A percentile compares a stretch with the other conserved stretches of the same genome.
Evolutionary conservation across 2,797 vertebrate species (phyloP).

Genomic region (Orientallactaga sibirica): DNA sequence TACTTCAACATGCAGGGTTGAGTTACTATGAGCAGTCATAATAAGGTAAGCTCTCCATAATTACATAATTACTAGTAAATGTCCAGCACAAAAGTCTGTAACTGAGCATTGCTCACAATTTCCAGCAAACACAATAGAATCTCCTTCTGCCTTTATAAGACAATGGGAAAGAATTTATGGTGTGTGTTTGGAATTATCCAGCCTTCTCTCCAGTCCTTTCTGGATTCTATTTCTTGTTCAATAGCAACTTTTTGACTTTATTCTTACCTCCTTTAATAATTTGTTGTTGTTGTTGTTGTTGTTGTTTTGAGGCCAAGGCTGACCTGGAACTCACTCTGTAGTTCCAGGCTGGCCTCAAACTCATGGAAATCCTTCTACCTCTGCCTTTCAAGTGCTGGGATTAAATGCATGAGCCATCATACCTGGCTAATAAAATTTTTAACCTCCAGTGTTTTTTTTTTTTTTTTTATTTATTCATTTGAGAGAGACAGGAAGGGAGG

Average conservation of each 20-base stretch:
- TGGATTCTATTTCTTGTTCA: background rate
- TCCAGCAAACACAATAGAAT: background rate
- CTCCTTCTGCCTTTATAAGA: background rate
- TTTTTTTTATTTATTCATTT: too few species aligned
- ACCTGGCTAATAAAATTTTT: too few species aligned
- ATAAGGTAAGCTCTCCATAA: background rate
- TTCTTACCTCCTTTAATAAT: conserved; percentile 33
- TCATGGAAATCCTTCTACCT: too few species aligned
- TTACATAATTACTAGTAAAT: background rate
- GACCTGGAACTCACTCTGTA: too few species aligned
- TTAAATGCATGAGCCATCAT: too few species aligned
- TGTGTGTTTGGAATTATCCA: background rate
- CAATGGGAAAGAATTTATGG: background rate
- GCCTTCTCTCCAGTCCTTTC: background rate
- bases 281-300: background rate
- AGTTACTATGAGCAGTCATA: background rate
- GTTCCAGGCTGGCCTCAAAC: too few species aligned
- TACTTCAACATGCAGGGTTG: background rate
- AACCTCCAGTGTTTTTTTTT: too few species aligned
- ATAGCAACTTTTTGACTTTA: background rate
- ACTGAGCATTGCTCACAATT: background rate
- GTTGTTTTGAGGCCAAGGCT: too few species aligned
- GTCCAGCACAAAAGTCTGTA: background rate
- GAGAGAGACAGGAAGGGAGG: too few species aligned
- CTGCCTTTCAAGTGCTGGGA: too few species aligned